Conservation (phyloP, 37 sponge, comb jelly and placozoan genomes). For the Tethya wilhelma region DNA sequence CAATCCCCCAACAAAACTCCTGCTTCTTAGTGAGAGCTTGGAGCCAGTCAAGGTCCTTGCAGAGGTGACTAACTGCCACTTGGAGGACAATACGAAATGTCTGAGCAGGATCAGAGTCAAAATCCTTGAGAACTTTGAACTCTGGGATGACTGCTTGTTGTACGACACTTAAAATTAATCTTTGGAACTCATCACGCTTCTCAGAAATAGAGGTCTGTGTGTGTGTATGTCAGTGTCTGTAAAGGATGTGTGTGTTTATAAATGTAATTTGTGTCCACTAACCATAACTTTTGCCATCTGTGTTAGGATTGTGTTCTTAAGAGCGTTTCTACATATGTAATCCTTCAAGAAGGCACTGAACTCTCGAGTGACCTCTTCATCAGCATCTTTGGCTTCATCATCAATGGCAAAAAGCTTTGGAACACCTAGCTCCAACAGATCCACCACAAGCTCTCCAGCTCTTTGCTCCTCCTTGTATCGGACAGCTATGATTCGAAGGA, state of each 20-base stretch:
- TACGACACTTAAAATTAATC: constrained; percentile 23
- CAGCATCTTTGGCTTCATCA: background rate
- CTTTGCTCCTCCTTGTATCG: constrained; percentile 25
- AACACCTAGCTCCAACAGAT: constrained; percentile 53
- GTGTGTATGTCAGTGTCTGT: no score
- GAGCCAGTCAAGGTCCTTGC: constrained; percentile 36
- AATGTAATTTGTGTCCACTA: background rate
- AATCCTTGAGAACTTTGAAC: constrained; percentile 2
- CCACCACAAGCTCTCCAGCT: constrained; percentile 27
- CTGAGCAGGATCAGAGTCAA: background rate
- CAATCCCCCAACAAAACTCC: constrained; percentile 58
- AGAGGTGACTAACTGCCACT: background rate
- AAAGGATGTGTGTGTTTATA: background rate
- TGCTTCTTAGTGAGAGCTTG: constrained; percentile 39
- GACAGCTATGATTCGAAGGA: constrained; percentile 21
- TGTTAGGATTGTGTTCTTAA: constrained; percentile 7
- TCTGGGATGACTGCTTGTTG: constrained; percentile 32
- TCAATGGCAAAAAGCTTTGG: no score
- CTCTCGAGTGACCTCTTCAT: background rate
- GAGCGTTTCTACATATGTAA: constrained; percentile 3
- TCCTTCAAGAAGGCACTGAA: background rate
- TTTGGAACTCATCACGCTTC: constrained; percentile 27
- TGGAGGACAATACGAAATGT: constrained; percentile 8
- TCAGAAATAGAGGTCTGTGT: constrained; percentile 12
- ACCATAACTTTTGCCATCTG: constrained; percentile 12